These are phyloP conservation scores for Acleris laterana DNA, from an alignment of 2,888 invertebrate genomes.

Conservation along the genomic window DNA sequence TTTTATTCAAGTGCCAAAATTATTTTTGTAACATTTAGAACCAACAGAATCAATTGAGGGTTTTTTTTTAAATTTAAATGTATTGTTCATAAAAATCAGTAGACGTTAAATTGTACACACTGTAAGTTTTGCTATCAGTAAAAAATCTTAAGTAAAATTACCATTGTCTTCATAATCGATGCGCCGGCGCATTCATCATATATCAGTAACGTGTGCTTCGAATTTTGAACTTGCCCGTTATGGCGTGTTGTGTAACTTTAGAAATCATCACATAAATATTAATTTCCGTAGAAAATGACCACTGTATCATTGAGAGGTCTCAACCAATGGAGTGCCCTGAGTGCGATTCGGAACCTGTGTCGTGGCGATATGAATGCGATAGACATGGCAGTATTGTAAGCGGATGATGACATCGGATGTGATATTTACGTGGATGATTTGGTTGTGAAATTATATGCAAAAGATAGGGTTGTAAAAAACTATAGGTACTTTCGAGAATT, in stretches of 20 bases:
- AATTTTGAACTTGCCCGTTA: slow-evolving; percentile 40
- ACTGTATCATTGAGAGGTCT: slow-evolving; percentile 53
- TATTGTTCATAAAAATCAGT: no score
- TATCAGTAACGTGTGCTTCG: slow-evolving; percentile 24
- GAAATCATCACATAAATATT: slow-evolving; percentile 59
- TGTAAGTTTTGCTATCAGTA: no score
- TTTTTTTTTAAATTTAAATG: no score
- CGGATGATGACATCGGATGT: slow-evolving; percentile 12
- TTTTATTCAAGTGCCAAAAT: no score
- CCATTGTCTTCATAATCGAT: neutral
- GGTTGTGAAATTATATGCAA: neutral
- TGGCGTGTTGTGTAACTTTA: slow-evolving; percentile 56
- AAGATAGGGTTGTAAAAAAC: neutral
- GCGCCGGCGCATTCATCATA: neutral
- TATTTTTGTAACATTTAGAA: no score
- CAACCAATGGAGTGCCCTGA: slow-evolving; percentile 49
- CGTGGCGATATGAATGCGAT: slow-evolving; percentile 38
- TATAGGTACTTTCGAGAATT: neutral
- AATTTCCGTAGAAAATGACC: slow-evolving; percentile 57
- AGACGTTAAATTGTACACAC: no score
- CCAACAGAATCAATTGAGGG: no score
- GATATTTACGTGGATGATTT: neutral
- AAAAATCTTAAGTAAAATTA: neutral
- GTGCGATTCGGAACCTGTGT: slow-evolving; percentile 44
- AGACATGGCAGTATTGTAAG: slow-evolving; percentile 40